Conservation (phyloP, 1,140 invertebrate genomes). For the Streblospio benedicti region DNA sequence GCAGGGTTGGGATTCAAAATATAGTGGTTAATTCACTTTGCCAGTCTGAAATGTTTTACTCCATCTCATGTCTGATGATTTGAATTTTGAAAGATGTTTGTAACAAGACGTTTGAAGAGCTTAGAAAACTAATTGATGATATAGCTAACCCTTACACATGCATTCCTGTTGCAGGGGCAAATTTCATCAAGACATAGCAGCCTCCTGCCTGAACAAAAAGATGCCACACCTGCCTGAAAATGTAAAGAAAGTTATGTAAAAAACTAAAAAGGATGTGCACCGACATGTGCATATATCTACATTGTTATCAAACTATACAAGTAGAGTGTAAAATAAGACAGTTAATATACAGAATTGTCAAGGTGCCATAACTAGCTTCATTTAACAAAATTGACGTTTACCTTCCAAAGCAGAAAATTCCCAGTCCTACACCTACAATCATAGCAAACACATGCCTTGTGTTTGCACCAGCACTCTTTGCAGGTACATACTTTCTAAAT, state of each 20-base stretch:
- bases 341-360: too few species aligned
- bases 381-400: not conserved
- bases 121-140: too few species aligned
- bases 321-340: too few species aligned
- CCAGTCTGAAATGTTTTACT: constrained; percentile 24
- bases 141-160: too few species aligned
- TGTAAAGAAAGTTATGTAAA: not conserved
- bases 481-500: not conserved
- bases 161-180: constrained; percentile 13
- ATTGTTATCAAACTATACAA: not conserved
- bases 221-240: constrained; percentile 23
- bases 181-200: constrained; percentile 33
- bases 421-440: not conserved
- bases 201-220: constrained; percentile 29
- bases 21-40: too few species aligned
- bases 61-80: too few species aligned
- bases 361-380: too few species aligned
- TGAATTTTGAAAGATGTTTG: too few species aligned
- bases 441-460: not conserved
- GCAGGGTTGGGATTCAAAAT: too few species aligned
- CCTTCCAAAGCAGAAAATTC: constrained; percentile 2
- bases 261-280: not conserved
- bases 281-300: not conserved
- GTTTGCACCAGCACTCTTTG: not conserved
- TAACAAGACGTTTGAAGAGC: too few species aligned